Evolutionary conservation across 1,140 invertebrate genomes (phyloP), one percentile per base, ranked within the genome.

Genomic region (Pomacea maculata): DNA sequence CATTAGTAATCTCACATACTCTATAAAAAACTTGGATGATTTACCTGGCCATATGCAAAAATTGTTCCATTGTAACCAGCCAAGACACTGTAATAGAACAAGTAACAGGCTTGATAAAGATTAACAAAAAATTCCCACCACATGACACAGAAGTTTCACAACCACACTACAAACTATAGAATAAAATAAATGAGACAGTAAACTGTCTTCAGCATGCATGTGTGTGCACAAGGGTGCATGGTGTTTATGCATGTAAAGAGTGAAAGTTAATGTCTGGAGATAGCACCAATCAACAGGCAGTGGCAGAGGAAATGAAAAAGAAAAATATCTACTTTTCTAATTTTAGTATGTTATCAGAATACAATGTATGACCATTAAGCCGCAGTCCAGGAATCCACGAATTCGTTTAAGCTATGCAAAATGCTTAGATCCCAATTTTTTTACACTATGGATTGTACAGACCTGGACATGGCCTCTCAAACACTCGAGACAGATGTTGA

Each of bases 21-120:
- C 57, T 61, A 17, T 9, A 11, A 61, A 14, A 11, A 61, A 6
- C 9, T 11, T 61, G 15, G 57, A 61, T 11, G 11, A 61, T 83
- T 81, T 85, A 91, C 90, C 87, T 91, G 91, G 72, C 91, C 91
- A 90, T 92, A 92, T 15, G 91, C 91, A 89, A 92, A 92, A 70
- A 92, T 90, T 52, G 91, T 92, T 52, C 91, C 91, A 91, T 92
- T 92, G 83, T 91, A 92, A 12, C 91, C 91, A 80, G 87, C 76
- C 34, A 92, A 75, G 34, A 90, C 90, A 88, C 90, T 91, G 82
- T 80, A 88, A 88, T 45, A 84, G 72, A 73, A 76, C 73, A 73
- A 67, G 25, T 63, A 63, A 80, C 63, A 76, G 15, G 3, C 57
- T 17, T 61, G 57, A 17, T 9, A 17, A 61, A 61, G 57, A 14